Base-by-base conservation (phyloP, 2,888 invertebrate genomes). In the Eristalis tenax region DNA sequence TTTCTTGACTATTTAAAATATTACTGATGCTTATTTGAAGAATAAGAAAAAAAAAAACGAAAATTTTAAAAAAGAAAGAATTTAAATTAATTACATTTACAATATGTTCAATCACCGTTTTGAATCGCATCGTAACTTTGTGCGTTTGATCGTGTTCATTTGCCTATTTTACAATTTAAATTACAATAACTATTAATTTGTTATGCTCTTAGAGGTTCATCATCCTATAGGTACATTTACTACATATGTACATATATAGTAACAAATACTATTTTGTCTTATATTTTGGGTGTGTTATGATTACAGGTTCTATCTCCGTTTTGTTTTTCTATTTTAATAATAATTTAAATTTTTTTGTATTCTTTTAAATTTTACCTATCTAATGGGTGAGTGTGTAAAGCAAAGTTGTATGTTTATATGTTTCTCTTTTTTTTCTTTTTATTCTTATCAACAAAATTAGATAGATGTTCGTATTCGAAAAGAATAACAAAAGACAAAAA, bases 81-180 rank as follows among this genome's bases (percentile, higher is more conserved):
- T 70, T 26, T 23, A 35, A 73, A 50, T 38, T 68, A 56, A 43
- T 32, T 73, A 76, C 43, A 68, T 4, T 74, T 59, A 76, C 56
- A 73, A 43, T 35, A 84, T 81, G 57, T 81, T 75, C 78, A 61
- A 75, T 79, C 69, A 79, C 70, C 73, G 50, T 70, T 82, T 77
- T 82, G 68, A 74, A 82, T 85, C 85, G 81, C 85, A 82, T 85
- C 85, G 82, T 85, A 77, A 85, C 73, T 70, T 86, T 86, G 86
- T 86, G 86, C 86, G 86, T 83, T 83, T 86, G 86, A 77, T 86
- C 73, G 71, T 86, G 26, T 78, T 66, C 68, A 63, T 66, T 83
- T 59, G 59, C 32, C 71, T 80, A 84, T 84, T 77, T 82, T 70
- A 35, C 61, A 65, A 38, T 74, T 76, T 71, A 38, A 38, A 74